These are phyloP conservation scores for Planococcus citri DNA, from an alignment of 1,140 invertebrate genomes.

Conservation along the genomic window DNA sequence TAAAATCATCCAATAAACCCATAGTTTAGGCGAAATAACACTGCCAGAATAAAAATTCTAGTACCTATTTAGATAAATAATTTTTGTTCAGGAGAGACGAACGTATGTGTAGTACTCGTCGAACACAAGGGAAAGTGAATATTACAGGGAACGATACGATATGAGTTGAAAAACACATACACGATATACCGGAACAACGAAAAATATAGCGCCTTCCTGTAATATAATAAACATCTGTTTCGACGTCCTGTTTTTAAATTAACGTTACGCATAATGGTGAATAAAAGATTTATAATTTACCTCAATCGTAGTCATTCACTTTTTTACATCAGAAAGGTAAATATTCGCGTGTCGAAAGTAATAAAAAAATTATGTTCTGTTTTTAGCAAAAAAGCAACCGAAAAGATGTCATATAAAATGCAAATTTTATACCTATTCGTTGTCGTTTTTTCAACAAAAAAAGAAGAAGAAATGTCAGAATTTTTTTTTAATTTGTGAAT, in stretches of 20 bases:
- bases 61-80: too few relatives aligned
- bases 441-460: not conserved
- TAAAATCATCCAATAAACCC: too few relatives aligned
- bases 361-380: not conserved
- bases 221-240: conserved; percentile 4
- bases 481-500: too few relatives aligned
- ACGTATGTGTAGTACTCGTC: too few relatives aligned
- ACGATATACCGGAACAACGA: not conserved
- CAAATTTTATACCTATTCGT: too few relatives aligned
- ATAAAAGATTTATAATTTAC: not conserved
- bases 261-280: not conserved
- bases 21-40: too few relatives aligned
- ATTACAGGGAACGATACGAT: not conserved
- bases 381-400: not conserved
- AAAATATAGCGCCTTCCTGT: not conserved
- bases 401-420: not conserved
- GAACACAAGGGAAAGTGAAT: too few relatives aligned
- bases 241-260: not conserved
- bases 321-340: not conserved
- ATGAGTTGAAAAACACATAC: not conserved
- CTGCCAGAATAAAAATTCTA: too few relatives aligned
- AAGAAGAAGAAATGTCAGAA: not conserved
- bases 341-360: not conserved
- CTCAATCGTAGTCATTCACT: not conserved
- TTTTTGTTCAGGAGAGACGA: too few relatives aligned